Evolutionary conservation across 2,113 vertebrate species (phyloP).

Genomic region (Pollachius pollachius): DNA sequence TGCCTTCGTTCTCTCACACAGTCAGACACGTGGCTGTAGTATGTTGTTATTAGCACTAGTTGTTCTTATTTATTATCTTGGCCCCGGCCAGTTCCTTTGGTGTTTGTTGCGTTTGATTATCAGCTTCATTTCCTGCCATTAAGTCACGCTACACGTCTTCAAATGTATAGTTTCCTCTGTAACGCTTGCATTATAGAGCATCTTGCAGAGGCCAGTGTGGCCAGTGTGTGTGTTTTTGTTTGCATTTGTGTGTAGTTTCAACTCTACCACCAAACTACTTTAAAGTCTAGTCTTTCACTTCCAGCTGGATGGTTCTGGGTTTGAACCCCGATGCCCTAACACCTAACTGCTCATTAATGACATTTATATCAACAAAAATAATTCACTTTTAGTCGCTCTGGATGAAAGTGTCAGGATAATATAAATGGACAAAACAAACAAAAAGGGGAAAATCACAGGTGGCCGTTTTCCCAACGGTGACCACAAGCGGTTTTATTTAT

Average conservation of each 20-base stretch:
- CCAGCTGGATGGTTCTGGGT: too few species aligned
- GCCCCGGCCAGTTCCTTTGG: background rate
- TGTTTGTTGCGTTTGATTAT: slow-evolving; percentile 57
- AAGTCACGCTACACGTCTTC: slow-evolving; percentile 57
- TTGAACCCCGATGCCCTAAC: too few species aligned
- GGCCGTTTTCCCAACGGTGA: background rate
- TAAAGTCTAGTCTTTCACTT: background rate
- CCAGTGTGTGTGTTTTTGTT: slow-evolving; percentile 8
- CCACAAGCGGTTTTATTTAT: background rate
- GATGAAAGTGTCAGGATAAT: too few species aligned
- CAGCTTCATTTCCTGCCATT: slow-evolving; percentile 25
- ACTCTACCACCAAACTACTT: too few species aligned
- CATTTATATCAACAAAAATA: background rate
- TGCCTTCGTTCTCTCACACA: slow-evolving; percentile 6
- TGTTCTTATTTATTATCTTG: background rate
- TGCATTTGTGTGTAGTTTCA: background rate
- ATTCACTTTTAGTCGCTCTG: too few species aligned
- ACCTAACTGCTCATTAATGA: too few species aligned
- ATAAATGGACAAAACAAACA: background rate
- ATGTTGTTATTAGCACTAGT: background rate
- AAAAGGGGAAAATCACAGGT: background rate
- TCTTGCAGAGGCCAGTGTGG: slow-evolving; percentile 32
- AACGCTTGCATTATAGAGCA: slow-evolving; percentile 75
- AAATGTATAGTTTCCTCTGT: slow-evolving; percentile 75
- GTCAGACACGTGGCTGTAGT: background rate